Base-by-base conservation (phyloP, 2,888 invertebrate species). In the Nematopogon swammerdamellus region DNA sequence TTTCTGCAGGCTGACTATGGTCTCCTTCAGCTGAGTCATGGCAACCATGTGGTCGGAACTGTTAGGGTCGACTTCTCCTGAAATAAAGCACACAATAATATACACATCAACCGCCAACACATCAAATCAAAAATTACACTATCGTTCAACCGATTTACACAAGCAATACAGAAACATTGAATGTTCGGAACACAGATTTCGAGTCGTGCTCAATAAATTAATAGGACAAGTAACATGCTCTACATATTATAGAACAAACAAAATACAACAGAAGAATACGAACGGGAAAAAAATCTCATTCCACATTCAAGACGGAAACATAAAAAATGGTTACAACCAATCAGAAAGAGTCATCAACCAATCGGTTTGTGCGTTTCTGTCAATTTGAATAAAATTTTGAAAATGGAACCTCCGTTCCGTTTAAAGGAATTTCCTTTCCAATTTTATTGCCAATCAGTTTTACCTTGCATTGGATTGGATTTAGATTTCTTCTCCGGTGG, bases 31-130 rank as follows among this genome's bases (percentile, higher is more conserved):
- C 64, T 96, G 93, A 1, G 97, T 96, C 81, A 96, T 91, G 0
- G 95, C 95, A 14, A 96, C 93, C 46, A 96, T 92, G 66, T 96
- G 94, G 69, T 95, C 95, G 0, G 93, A 91, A 63, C 91, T 91
- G 65, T 92, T 92, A 1, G 92, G 91, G 69, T 93, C 92, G 55
- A 85, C 68, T 65, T 86, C 82, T 57, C 80, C 72, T 80, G 62
- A 50, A 55, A 50, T 14, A 36, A 14, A 36, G 3, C 36, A 14
- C 5, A 10, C 25, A 10, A n/a, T n/a, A n/a, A n/a, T 30, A 8
- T 30, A 30, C 10, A 30, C 30, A 30, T 30, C 8, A 30, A 30
- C 14, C 30, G 30, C 8, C 30, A 14, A 10, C 30, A 30, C 10
- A 8, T 30, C n/a, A 2, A 42, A 16, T 45, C 18, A n/a, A n/a